These are phyloP conservation scores for Myrmecobius fasciatus DNA, from an alignment of 2,113 vertebrate species.

Conservation along the genomic window DNA sequence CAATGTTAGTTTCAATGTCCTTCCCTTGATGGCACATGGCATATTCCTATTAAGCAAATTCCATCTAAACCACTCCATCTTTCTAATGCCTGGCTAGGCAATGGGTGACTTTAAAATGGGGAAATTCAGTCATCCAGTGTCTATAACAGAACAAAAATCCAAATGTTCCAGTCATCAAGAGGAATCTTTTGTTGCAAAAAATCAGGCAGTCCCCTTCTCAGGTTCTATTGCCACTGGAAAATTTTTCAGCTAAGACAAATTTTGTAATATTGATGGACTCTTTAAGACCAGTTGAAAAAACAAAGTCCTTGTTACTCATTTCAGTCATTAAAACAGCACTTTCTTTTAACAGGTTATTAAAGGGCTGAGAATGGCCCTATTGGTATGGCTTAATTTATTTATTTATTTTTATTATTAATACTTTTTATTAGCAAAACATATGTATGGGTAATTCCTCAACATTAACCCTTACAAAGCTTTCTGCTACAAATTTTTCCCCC, in stretches of 20 bases:
- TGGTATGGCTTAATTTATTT: slow-evolving; percentile 24
- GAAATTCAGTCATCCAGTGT: slow-evolving; percentile 49
- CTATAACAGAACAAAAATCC: slow-evolving; percentile 37
- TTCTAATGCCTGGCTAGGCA: slow-evolving; percentile 28
- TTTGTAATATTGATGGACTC: neutral
- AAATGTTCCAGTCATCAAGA: slow-evolving; percentile 26
- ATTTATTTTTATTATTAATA: no score
- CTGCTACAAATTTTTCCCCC: no score
- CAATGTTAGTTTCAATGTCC: slow-evolving; percentile 11
- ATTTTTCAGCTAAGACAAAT: neutral
- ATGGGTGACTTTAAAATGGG: slow-evolving; percentile 6
- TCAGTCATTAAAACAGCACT: slow-evolving; percentile 3
- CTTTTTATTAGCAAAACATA: no score
- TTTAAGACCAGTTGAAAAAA: slow-evolving; percentile 5
- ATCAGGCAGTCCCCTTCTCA: neutral
- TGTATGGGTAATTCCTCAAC: no score
- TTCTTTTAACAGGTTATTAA: slow-evolving; percentile 10
- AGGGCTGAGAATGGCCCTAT: neutral
- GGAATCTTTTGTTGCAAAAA: neutral
- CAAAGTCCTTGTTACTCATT: neutral
- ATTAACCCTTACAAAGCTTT: no score
- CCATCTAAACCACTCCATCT: neutral
- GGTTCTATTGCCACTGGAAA: neutral
- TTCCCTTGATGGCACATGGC: slow-evolving; percentile 27
- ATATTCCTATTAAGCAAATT: slow-evolving; percentile 33